Percentiles rank a stretch among this genome's conserved stretches.
Conservation (phyloP, 1,140 invertebrate genomes). For the Hermatobates lingyangjiaoensis region DNA sequence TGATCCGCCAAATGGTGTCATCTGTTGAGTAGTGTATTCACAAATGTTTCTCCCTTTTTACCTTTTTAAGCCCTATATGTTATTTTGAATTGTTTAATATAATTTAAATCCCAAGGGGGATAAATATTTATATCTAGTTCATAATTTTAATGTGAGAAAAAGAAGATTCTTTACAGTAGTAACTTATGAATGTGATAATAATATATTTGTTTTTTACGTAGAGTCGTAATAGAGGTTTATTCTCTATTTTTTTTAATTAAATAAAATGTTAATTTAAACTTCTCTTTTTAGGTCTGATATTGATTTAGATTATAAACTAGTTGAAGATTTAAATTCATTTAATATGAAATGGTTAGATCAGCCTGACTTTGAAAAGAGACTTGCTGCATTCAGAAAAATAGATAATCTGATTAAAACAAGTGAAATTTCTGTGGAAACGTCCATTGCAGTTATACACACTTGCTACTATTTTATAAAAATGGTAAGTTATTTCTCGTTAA, state of each 20-base stretch:
- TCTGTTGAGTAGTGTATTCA: too few relatives aligned
- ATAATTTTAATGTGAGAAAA: too few relatives aligned
- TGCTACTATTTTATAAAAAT: constrained; percentile 57
- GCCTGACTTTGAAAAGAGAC: constrained; percentile 66
- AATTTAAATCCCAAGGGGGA: too few relatives aligned
- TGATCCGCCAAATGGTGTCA: too few relatives aligned
- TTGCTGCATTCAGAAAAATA: constrained; percentile 50
- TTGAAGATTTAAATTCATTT: constrained; percentile 54
- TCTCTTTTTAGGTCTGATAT: constrained; percentile 10
- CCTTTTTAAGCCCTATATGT: too few relatives aligned
- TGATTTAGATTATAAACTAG: constrained; percentile 14
- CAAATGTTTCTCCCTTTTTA: too few relatives aligned
- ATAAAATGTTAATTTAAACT: neutral
- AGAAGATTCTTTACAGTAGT: too few relatives aligned
- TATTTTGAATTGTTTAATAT: too few relatives aligned
- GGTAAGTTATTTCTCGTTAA: constrained; percentile 24
- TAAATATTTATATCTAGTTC: too few relatives aligned
- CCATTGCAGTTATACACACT: constrained; percentile 56
- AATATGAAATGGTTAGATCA: constrained; percentile 74
- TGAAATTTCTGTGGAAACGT: constrained; percentile 39
- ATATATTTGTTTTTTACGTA: too few relatives aligned
- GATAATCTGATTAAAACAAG: constrained; percentile 33
- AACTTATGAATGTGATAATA: too few relatives aligned
- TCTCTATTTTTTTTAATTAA: neutral
- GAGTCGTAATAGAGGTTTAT: too few relatives aligned